phyloP scores from a whole-genome alignment of 1,140 invertebrate genomes.

The Tenebrio molitor region DNA sequence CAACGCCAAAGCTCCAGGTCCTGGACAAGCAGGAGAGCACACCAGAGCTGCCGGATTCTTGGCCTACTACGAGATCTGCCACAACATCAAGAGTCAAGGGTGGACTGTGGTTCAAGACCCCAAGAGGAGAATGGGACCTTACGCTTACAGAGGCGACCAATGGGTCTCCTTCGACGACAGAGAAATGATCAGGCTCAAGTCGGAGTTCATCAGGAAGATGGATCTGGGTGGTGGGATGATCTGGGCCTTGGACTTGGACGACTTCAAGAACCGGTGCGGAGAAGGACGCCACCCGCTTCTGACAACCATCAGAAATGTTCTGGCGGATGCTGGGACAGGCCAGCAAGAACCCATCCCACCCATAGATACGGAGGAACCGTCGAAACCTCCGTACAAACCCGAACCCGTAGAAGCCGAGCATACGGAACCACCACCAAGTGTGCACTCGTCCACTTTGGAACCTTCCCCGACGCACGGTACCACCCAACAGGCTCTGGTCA shows the following conservation, averaged over 20 bases:
- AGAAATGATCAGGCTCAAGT: constrained; percentile 83
- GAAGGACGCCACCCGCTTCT: constrained; percentile 83
- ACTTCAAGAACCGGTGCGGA: constrained; percentile 82
- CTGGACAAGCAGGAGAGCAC: constrained; percentile 84
- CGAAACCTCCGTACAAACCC: not conserved
- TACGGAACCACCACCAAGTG: constrained; percentile 38
- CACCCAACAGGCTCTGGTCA: constrained; percentile 50
- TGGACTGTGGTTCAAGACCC: constrained; percentile 87
- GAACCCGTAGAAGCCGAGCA: constrained; percentile 51
- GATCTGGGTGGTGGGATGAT: constrained; percentile 90
- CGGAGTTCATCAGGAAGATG: constrained; percentile 80
- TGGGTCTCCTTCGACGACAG: constrained; percentile 93
- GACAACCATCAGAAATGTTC: constrained; percentile 76
- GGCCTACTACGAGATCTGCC: constrained; percentile 92
- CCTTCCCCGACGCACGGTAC: constrained; percentile 30
- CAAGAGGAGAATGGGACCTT: constrained; percentile 84
- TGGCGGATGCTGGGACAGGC: constrained; percentile 68
- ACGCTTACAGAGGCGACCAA: constrained; percentile 86
- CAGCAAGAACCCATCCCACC: constrained; percentile 45
- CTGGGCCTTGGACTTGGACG: constrained; percentile 92
- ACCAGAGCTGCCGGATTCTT: constrained; percentile 88
- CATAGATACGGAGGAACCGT: not conserved
- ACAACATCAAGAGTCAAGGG: constrained; percentile 79
- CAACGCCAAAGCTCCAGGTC: constrained; percentile 80
- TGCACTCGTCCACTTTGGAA: constrained; percentile 19